Conservation (phyloP, 2,113 vertebrate species). For the Plestiodon gilberti region DNA sequence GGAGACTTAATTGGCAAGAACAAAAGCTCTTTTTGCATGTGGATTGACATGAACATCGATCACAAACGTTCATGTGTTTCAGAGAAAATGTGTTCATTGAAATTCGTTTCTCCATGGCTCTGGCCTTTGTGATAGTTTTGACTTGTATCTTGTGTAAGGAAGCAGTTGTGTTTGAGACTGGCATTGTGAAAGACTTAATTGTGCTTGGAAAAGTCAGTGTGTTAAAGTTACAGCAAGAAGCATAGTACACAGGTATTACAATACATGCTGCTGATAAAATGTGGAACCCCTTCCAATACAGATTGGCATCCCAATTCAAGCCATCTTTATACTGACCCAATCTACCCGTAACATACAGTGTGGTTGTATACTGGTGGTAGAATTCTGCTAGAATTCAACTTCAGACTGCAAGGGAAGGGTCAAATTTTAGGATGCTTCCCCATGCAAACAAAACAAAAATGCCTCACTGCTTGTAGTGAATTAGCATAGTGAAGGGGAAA, state of each 20-base stretch:
- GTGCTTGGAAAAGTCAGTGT: neutral
- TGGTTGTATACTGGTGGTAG: no score
- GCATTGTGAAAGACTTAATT: neutral
- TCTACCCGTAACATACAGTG: no score
- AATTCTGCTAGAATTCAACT: no score
- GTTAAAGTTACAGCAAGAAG: neutral
- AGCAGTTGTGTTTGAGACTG: slow-evolving; percentile 1
- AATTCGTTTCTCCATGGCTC: neutral
- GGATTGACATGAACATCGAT: slow-evolving; percentile 2
- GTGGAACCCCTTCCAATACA: neutral
- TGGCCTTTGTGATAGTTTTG: slow-evolving; percentile 12
- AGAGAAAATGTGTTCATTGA: neutral
- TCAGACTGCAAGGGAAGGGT: no score
- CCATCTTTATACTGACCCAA: neutral
- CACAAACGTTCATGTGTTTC: neutral
- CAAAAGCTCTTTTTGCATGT: neutral
- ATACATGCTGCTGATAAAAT: neutral
- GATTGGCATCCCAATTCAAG: neutral
- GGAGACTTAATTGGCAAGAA: neutral
- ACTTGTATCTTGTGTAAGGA: neutral
- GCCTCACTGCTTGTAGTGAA: no score
- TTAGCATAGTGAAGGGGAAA: no score
- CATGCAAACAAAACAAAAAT: no score
- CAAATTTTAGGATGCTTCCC: no score
- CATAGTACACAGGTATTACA: neutral